Evolutionary conservation across 2,888 invertebrate species (phyloP).

Genomic region (Polylopha cassiicola): DNA sequence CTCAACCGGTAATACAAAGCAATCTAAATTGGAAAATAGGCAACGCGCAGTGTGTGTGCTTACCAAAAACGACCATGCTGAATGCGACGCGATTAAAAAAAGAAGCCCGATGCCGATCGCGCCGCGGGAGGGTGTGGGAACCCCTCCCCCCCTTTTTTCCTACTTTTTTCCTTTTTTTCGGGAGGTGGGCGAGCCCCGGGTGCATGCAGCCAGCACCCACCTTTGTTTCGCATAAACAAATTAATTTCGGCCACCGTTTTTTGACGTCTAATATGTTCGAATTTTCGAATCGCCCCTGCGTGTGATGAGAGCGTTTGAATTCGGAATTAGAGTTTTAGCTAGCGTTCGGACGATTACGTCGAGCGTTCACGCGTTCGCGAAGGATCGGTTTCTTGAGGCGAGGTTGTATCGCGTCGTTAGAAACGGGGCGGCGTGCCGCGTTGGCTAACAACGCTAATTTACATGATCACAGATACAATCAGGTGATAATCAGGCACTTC

Average conservation of each 20-base stretch:
- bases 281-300: constrained; percentile 47
- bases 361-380: neutral
- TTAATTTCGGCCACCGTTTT: constrained; percentile 75
- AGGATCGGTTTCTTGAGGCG: neutral
- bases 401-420: no score
- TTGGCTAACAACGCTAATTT: constrained; percentile 6
- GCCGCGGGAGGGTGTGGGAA: constrained; percentile 59
- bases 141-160: constrained; percentile 55
- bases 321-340: constrained; percentile 15
- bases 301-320: constrained; percentile 17
- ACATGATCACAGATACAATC: constrained; percentile 55
- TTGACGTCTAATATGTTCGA: constrained; percentile 73
- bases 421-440: neutral
- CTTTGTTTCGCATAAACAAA: constrained; percentile 78
- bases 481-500: constrained; percentile 74
- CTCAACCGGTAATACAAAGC: constrained; percentile 76
- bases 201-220: constrained; percentile 74
- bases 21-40: constrained; percentile 78
- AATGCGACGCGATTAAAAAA: constrained; percentile 77
- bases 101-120: constrained; percentile 76
- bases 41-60: constrained; percentile 76
- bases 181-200: constrained; percentile 71
- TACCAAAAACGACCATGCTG: constrained; percentile 74
- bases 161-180: constrained; percentile 67
- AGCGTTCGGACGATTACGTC: constrained; percentile 19